phyloP scores from a whole-genome alignment of 2,888 invertebrate genomes.

The Drosophila anomelani region DNA sequence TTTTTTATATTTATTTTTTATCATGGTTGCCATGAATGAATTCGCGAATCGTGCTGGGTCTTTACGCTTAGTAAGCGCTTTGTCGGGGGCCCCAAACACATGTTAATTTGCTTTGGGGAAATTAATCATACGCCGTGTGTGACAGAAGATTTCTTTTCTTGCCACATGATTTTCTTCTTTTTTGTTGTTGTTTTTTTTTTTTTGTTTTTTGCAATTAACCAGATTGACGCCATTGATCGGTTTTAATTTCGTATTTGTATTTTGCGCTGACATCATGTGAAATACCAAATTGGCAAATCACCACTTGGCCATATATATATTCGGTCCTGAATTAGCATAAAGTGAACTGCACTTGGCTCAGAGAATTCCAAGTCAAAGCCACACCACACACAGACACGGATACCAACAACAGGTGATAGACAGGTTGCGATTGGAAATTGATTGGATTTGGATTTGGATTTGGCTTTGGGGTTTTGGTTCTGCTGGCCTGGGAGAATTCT shows the following conservation, averaged over 20 bases:
- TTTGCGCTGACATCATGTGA: conserved; percentile 71
- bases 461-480: background rate
- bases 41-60: conserved; percentile 53
- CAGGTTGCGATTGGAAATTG: conserved; percentile 15
- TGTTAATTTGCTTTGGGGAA: conserved; percentile 61
- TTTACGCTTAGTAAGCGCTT: conserved; percentile 74
- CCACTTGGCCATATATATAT: conserved; percentile 16
- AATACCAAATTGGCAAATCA: conserved; percentile 68
- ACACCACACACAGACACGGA: background rate
- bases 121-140: conserved; percentile 60
- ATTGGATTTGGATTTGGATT: conserved; percentile 13
- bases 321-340: conserved; percentile 59
- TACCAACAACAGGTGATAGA: conserved; percentile 1
- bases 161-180: background rate
- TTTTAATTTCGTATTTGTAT: conserved; percentile 50
- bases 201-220: conserved; percentile 8
- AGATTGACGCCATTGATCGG: conserved; percentile 48
- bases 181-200: background rate
- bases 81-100: conserved; percentile 56
- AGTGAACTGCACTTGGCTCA: conserved; percentile 57
- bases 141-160: conserved; percentile 58
- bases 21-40: conserved; percentile 58
- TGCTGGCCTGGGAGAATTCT: conserved; percentile 21
- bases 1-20: background rate
- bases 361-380: conserved; percentile 1